Evolutionary conservation across 2,888 invertebrate species (phyloP), one percentile per base, ranked within the genome.

Genomic region (Choristoneura rosaceana): DNA sequence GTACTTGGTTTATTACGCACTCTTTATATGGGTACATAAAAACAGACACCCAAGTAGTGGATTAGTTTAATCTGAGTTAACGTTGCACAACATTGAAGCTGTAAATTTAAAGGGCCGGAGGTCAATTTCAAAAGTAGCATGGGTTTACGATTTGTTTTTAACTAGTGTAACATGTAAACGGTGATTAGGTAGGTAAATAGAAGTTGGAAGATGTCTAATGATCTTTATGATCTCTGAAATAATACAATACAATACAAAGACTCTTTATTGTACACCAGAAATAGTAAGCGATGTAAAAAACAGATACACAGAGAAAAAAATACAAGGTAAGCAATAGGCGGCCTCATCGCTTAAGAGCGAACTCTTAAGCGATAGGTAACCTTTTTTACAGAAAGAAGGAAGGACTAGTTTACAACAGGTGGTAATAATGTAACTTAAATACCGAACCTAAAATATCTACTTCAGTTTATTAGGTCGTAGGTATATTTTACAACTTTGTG

Each of bases 11-110:
- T 92, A 91, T 91, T 87, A 84, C 61, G 64, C 17, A 10, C 87
- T 83, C 82, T 87, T 89, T 87, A 88, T 89, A 84, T 84, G 82
- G 81, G 79, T 81, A 87, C 87, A 92, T 91, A 90, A 91, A 92
- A 91, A 84, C 85, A 92, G 92, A 93, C 93, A 92, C 93, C 93
- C 93, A 93, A 92, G 92, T 88, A 88, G 91, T 87, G 84, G 91
- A 92, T 92, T 89, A 90, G 80, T 86, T 82, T 84, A 84, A 85
- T 86, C 85, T 80, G 74, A 76, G 87, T 92, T 74, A 25, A 25
- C 77, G 87, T 92, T 90, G 87, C 84, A 87, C 89, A 92, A 92
- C 82, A 78, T 80, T 78, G 78, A 78, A 76, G 84, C 79, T 74
- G 80, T 89, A 86, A 87, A 87, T 73, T 70, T 69, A 70, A 59